Conservation (phyloP, 1,140 invertebrate genomes). For the Tetranychus urticae region DNA sequence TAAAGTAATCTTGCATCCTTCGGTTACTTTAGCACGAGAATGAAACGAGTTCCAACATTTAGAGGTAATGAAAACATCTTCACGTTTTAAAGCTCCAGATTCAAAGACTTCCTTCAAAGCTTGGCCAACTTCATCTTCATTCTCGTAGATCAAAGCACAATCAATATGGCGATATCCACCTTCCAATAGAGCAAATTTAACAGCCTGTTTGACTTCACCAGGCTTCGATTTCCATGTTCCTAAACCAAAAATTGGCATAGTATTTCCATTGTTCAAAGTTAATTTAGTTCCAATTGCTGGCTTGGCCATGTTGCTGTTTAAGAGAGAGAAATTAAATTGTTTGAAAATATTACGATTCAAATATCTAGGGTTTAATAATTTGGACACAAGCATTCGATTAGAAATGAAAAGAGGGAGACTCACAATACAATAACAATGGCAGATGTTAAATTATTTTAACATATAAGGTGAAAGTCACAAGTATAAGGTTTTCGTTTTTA, state of each 20-base stretch:
- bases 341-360: no score
- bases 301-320: background rate
- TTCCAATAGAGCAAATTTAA: conserved; percentile 24
- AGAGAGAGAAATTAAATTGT: no score
- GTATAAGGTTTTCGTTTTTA: no score
- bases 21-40: conserved; percentile 31
- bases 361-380: no score
- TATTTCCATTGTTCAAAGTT: background rate
- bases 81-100: conserved; percentile 31
- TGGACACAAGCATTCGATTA: no score
- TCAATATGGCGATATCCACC: conserved; percentile 3
- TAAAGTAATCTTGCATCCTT: conserved; percentile 35
- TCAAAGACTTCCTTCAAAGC: background rate
- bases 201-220: conserved; percentile 42
- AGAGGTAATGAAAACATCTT: conserved; percentile 49
- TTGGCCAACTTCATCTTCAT: conserved; percentile 3
- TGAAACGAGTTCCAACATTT: conserved; percentile 41
- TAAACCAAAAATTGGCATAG: background rate
- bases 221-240: conserved; percentile 48
- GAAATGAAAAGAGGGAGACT: no score
- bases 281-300: background rate
- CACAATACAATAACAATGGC: no score
- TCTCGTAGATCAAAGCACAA: background rate
- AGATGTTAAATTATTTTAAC: no score
- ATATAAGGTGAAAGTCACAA: no score